Percentiles rank a stretch among this genome's conserved stretches.
Conservation (phyloP, 2,888 invertebrate species). For the Drosophila falleni region DNA sequence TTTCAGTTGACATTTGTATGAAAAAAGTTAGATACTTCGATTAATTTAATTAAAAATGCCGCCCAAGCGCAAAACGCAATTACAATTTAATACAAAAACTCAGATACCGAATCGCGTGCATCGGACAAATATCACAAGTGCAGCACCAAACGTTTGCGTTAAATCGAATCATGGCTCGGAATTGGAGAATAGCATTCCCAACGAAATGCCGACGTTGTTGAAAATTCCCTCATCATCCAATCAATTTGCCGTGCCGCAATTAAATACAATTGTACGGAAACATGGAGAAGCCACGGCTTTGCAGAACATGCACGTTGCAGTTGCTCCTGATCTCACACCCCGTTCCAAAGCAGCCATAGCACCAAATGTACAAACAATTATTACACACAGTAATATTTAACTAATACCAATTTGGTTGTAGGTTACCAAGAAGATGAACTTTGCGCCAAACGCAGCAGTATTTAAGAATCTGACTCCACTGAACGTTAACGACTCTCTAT, state of each 20-base stretch:
- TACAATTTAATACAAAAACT: conserved; percentile 14
- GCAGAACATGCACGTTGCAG: conserved; percentile 25
- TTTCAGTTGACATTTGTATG: conserved; percentile 4
- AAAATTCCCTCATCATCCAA: not conserved
- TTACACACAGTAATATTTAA: not conserved
- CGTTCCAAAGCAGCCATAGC: conserved; percentile 65
- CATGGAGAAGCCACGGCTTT: conserved; percentile 57
- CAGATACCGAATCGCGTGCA: conserved; percentile 17
- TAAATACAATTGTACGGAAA: conserved; percentile 66
- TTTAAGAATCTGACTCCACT: conserved; percentile 78
- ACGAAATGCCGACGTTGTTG: too few relatives aligned
- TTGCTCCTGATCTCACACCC: conserved; percentile 58
- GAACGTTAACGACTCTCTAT: conserved; percentile 78
- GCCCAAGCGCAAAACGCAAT: conserved; percentile 26
- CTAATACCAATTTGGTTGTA: conserved; percentile 23
- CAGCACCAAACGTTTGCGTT: conserved; percentile 31
- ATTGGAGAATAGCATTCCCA: conserved; percentile 4
- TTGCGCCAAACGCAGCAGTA: conserved; percentile 61
- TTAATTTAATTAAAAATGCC: conserved; percentile 48
- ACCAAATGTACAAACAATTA: conserved; percentile 65
- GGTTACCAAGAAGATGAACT: conserved; percentile 81
- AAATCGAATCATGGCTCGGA: conserved; percentile 25
- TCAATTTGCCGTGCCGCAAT: conserved; percentile 58
- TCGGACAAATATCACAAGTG: not conserved
- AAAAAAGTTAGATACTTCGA: not conserved